Evolutionary conservation across 2,797 vertebrate genomes (phyloP).

Genomic region (Urophycis tenuis): DNA sequence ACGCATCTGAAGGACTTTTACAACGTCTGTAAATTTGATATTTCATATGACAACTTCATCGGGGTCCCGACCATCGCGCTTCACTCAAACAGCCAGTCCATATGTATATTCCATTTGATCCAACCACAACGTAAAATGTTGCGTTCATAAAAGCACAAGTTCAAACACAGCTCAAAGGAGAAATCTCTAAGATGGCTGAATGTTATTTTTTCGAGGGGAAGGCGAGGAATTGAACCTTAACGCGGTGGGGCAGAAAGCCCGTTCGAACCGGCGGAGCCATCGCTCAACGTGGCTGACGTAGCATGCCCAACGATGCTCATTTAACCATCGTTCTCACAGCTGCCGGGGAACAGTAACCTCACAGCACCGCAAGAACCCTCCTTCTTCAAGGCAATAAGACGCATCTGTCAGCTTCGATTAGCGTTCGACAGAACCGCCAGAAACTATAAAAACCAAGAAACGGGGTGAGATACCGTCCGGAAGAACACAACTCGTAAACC

Average conservation of each 20-base stretch:
- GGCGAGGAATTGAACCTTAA: not conserved
- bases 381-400: slow-evolving; percentile 26
- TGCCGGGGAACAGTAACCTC: slow-evolving; percentile 26
- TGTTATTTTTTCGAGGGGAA: not conserved
- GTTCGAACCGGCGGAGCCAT: too few species aligned
- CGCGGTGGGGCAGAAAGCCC: not conserved
- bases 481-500: not conserved
- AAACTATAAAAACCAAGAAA: slow-evolving; percentile 4
- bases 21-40: slow-evolving; percentile 39
- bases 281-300: not conserved
- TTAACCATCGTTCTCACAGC: slow-evolving; percentile 25
- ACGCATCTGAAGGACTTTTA: slow-evolving; percentile 54
- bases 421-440: slow-evolving; percentile 21
- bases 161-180: slow-evolving; percentile 14
- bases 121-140: slow-evolving; percentile 27
- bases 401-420: slow-evolving; percentile 22
- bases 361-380: slow-evolving; percentile 22
- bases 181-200: not conserved
- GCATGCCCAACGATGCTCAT: slow-evolving; percentile 19
- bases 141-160: slow-evolving; percentile 39
- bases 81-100: slow-evolving; percentile 44
- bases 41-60: slow-evolving; percentile 51
- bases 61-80: slow-evolving; percentile 55
- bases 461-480: slow-evolving; percentile 13
- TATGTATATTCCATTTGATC: slow-evolving; percentile 12